Base-by-base conservation (phyloP, 2,888 invertebrate genomes). In the Drosophila niveifrons region DNA sequence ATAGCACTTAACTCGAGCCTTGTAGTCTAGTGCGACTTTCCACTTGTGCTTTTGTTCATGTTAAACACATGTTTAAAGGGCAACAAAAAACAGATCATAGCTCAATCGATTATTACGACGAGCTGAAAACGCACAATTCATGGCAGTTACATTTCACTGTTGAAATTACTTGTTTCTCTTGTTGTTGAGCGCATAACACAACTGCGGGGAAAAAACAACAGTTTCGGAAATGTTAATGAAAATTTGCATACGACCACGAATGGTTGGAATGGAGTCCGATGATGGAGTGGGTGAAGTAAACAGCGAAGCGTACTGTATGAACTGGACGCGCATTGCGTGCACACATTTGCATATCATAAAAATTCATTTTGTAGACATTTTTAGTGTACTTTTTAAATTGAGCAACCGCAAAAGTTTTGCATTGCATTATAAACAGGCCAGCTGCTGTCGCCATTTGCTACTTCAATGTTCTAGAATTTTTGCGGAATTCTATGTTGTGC, bases 271-370 rank as follows among this genome's bases (percentile, higher is more conserved):
- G 15, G 4, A 23, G 23, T 23, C 4, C 23, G 23, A 23, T 1
- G 23, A 31, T 9, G 31, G 13, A 13, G 43, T 13, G 15, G 4
- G 10, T 17, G 39, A 48, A 48, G 1, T 28, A 41, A 48, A 15
- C n/a, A 44, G 34, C 15, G 39, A 29, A 44, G 18, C 39, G n/a
- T 18, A 34, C 31, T 50, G 61, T 31, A 41, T 59, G 52, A 39
- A 48, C 13, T 23, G 29, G 9, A 28, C 55, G 74, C 72, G 55
- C 65, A 65, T 68, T 70, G 66, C 64, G 68, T 74, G 50, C 57
- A 58, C 43, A 76, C 72, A 86, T 86, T 86, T 86, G 87, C 85
- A 88, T 86, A 72, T 86, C 84, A 86, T 88, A 88, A 86, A 86
- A 86, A 86, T 86, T 86, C 85, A 88, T 88, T 80, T 81, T 78